Evolutionary conservation across 2,113 vertebrate genomes (phyloP).

Genomic region (Prietella phreatophila): DNA sequence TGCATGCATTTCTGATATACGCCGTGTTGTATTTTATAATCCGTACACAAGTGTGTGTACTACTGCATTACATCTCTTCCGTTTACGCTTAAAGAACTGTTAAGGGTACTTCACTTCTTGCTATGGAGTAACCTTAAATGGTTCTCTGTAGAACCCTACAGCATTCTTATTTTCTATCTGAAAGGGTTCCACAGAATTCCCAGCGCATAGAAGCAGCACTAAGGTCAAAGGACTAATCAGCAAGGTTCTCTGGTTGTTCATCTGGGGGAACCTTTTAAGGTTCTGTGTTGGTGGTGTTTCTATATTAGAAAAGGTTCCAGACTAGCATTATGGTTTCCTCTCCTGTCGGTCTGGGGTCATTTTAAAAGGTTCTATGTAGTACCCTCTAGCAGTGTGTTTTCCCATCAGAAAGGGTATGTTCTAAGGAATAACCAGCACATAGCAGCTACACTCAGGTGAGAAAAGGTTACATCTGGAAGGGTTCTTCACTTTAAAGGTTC

Average conservation of each 20-base stretch:
- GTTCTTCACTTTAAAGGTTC: background rate
- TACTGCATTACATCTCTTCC: background rate
- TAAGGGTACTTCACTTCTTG: background rate
- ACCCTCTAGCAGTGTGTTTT: background rate
- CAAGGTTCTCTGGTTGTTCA: background rate
- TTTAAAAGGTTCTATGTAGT: background rate
- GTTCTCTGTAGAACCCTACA: background rate
- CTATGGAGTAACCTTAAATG: background rate
- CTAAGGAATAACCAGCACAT: background rate
- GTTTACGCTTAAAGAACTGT: background rate
- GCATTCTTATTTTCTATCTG: background rate
- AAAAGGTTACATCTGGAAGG: background rate
- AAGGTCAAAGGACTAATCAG: background rate
- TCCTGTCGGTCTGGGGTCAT: background rate
- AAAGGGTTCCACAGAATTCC: background rate
- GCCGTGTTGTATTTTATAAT: background rate
- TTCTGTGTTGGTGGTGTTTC: background rate
- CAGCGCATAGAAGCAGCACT: background rate
- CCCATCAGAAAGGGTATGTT: background rate
- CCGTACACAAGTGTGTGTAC: background rate
- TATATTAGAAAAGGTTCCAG: background rate
- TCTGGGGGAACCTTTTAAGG: background rate
- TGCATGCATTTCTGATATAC: background rate
- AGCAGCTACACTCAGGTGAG: background rate
- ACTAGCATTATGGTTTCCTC: background rate